phyloP scores from a whole-genome alignment of 2,888 invertebrate species.

The Parnassius glacialis region DNA sequence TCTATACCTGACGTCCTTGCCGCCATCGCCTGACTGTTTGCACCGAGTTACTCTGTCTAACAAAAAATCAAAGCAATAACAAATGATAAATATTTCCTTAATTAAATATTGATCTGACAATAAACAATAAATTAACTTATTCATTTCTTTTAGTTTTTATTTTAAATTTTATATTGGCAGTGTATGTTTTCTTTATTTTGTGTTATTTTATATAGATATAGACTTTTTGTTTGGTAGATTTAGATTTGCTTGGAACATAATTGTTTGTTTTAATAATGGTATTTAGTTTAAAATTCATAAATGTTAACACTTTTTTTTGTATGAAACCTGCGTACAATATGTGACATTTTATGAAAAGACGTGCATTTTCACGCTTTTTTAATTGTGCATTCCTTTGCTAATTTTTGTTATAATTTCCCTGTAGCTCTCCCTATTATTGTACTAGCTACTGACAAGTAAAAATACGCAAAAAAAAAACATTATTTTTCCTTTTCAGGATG shows the following conservation, averaged over 20 bases:
- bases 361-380: too few relatives aligned
- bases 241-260: conserved; percentile 7
- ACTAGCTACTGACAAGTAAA: not conserved
- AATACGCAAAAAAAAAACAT: not conserved
- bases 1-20: conserved; percentile 29
- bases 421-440: too few relatives aligned
- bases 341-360: not conserved
- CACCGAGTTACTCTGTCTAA: conserved; percentile 43
- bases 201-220: conserved; percentile 2
- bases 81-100: conserved; percentile 36
- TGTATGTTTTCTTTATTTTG: conserved; percentile 20
- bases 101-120: conserved; percentile 15
- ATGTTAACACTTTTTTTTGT: not conserved
- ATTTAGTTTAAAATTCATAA: conserved; percentile 3
- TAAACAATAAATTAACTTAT: conserved; percentile 16
- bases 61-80: conserved; percentile 33
- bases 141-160: not conserved
- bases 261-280: conserved; percentile 4
- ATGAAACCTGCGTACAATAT: not conserved
- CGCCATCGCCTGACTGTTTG: conserved; percentile 47
- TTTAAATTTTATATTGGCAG: conserved; percentile 8
- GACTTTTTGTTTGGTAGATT: conserved; percentile 1
- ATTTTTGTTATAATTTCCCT: too few relatives aligned
- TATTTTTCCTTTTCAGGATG: conserved; percentile 51
- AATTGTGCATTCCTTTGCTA: too few relatives aligned